Evolutionary conservation across 1,140 invertebrate genomes (phyloP), one percentile per base, ranked within the genome.

Genomic region (Schlechtendalia chinensis): DNA sequence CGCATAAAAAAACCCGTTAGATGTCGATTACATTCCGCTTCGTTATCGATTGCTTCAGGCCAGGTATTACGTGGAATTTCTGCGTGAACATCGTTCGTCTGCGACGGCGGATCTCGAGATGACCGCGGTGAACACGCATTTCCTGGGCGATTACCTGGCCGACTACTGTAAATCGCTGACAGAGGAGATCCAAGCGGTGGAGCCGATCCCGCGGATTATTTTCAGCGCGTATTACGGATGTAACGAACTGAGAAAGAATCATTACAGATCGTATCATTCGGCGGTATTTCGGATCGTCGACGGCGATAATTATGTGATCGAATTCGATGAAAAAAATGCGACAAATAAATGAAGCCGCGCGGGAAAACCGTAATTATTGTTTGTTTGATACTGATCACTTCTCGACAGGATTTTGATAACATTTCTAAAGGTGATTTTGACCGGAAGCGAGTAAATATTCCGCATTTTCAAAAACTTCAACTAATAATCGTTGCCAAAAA

Each of bases 1-100:
- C n/a, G n/a, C n/a, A n/a, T n/a, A n/a, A n/a, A n/a, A n/a, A 8
- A 8, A 39, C 3, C 32, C 3, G 32, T 39, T 39, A 39, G 8
- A 39, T 8, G 32, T 39, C 8, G 8, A 39, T 39, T 39, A 3
- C 3, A 4, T 39, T 39, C 32, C 32, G 32, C 8, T 39, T 39
- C 32, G 32, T 39, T 8, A 8, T 39, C 8, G 32, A 8, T 39
- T n/a, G n/a, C n/a, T 39, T 39, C 82, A 90, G 88, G 85, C 89
- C 10, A 84, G 87, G 67, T 91, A 88, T 84, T 89, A 88, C 81
- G 81, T 91, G 24, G 87, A 88, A 58, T 82, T 87, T 58, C 83
- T 92, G 24, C 54, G 58, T 45, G 29, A 63, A 47, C 11, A 50
- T 24, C 16, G 10, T 77, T 14, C 5, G 4, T 32, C 47, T 0